Conservation (phyloP, 2,888 invertebrate species). For the Biston stratarius region DNA sequence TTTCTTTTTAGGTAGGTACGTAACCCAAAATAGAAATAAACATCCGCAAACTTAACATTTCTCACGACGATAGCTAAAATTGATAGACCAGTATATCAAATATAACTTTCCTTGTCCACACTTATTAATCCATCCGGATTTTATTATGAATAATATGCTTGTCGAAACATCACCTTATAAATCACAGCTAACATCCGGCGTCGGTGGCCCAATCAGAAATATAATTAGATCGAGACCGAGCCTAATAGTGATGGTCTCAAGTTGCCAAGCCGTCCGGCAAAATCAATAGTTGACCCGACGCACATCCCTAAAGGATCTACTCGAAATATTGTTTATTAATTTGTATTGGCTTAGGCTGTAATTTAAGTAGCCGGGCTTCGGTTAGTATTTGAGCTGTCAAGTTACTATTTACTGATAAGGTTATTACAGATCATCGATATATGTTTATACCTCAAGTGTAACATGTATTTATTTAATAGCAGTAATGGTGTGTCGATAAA, state of each 20-base stretch:
- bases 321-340: conserved; percentile 60
- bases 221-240: conserved; percentile 82
- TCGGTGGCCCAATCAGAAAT: conserved; percentile 80
- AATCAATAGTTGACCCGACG: conserved; percentile 68
- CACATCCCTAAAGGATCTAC: conserved; percentile 57
- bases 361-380: conserved; percentile 20
- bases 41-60: neutral
- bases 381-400: conserved; percentile 4
- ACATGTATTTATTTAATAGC: neutral
- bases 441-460: neutral
- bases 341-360: conserved; percentile 32
- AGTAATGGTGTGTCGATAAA: no score
- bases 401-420: neutral
- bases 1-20: neutral
- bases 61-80: conserved; percentile 1
- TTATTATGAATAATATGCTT: conserved; percentile 34
- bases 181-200: conserved; percentile 47
- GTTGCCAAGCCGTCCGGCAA: conserved; percentile 74
- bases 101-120: conserved; percentile 10
- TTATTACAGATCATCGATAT: neutral
- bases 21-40: neutral
- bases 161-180: conserved; percentile 49
- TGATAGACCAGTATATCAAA: conserved; percentile 11
- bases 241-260: conserved; percentile 83
- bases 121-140: conserved; percentile 18